Evolutionary conservation across 2,888 invertebrate genomes (phyloP), one percentile per base, ranked within the genome.

Genomic region (Cataglyphis cursor): DNA sequence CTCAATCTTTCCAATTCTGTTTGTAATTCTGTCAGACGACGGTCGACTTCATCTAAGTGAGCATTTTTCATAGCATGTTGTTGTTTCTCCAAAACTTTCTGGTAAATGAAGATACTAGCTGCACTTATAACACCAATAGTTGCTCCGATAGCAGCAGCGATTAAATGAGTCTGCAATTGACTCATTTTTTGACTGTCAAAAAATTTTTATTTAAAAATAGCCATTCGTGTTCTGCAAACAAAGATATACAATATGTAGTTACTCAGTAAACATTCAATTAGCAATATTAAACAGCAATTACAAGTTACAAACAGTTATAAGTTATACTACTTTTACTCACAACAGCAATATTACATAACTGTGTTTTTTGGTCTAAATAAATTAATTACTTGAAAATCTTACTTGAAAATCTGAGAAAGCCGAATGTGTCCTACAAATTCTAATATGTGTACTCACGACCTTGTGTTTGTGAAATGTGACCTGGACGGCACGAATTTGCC

Each of bases 71-170:
- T 83, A 9, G 80, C 70, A 10, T 91, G 90, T 75, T 92, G 90
- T 57, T 91, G 89, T 41, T 89, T 86, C 83, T 92, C 92, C 48
- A 92, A 76, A 64, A 93, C 87, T 90, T 90, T 93, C 28, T 93
- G 92, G 76, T 93, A 94, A 81, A 94, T 91, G 35, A 94, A 91
- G 61, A 93, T 88, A 81, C 93, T 89, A 68, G 93, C 94, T 59
- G 92, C 93, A 64, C 93, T 92, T 62, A 94, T 87, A 48, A 94
- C 91, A 24, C 94, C 94, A 65, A 94, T 91, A 51, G 94, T 92
- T 74, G 94, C 93, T 15, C 94, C 93, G 28, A 94, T 87, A 28
- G 93, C 93, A 80, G 92, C 93, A 65, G 93, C 93, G 57, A 94
- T 91, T 84, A 94, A 85, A 82, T 90, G 91, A 54, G 89, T 91